Evolutionary conservation across 1,140 invertebrate genomes (phyloP), one percentile per base, ranked within the genome.

Genomic region (Heliconius melpomene): DNA sequence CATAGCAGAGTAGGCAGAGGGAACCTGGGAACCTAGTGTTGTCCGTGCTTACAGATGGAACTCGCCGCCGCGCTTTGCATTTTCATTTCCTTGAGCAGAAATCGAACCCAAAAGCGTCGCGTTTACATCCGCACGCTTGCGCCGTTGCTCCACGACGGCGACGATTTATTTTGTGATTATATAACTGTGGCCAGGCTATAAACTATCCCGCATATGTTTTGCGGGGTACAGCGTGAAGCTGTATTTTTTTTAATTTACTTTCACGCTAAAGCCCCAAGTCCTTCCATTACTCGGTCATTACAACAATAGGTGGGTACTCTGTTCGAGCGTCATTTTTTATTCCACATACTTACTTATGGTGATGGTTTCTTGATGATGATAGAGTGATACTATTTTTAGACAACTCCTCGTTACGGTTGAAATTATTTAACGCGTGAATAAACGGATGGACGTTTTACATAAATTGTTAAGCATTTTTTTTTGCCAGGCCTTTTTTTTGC

Each of bases 341-440:
- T 79, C 57, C 75, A 60, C 77, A 82, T 81, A 82, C 81, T 81
- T 85, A 84, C 74, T 70, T 75, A 80, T 72, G 79, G 70, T 82
- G 80, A 81, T 84, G 75, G 32, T 82, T 75, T 70, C 82, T 81
- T 85, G 79, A 83, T 85, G 82, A 84, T 84, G 82, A 84, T 85
- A 82, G 79, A 85, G 83, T 29, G 60, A 66, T 66, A 57, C 26
- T 66, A 66, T 66, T 60, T 60, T 60, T 60, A 66, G 23, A 66
- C 6, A 57, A 9, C 8, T 57, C 11, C 23, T 66, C 60, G 77
- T 83, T 80, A 80, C 79, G 81, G 50, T 77, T 66, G 9, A 66
- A 66, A 75, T 80, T 71, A 75, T 75, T 80, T 73, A 76, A 66
- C 60, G 60, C 60, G 60, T 66, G 60, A 66, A 66, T 66, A 66